phyloP scores from a whole-genome alignment of 2,888 invertebrate genomes.

The Erannis defoliaria region DNA sequence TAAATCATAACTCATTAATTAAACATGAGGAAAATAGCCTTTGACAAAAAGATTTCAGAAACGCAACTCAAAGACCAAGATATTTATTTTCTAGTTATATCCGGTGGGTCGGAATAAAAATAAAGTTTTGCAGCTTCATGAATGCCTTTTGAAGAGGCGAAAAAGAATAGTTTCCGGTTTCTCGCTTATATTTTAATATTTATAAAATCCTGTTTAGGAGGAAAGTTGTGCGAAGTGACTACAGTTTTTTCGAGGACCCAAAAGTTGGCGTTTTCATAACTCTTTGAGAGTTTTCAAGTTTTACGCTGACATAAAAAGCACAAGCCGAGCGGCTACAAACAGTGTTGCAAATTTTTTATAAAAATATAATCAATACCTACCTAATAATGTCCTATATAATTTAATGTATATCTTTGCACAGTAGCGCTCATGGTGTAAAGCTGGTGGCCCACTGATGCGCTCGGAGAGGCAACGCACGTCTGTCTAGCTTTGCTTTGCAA shows the following conservation, averaged over 20 bases:
- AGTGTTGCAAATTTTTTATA: not conserved
- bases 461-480: no score
- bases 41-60: slow-evolving; percentile 6
- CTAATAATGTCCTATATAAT: no score
- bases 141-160: slow-evolving; percentile 63
- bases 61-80: slow-evolving; percentile 26
- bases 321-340: slow-evolving; percentile 35
- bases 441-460: no score
- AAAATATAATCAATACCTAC: not conserved
- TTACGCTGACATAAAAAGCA: slow-evolving; percentile 72
- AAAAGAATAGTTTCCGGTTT: slow-evolving; percentile 69
- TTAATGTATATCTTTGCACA: no score
- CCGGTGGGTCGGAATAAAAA: slow-evolving; percentile 41
- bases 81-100: slow-evolving; percentile 43
- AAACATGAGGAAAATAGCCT: slow-evolving; percentile 17
- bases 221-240: slow-evolving; percentile 71
- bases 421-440: not conserved
- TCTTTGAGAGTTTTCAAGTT: slow-evolving; percentile 79
- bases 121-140: slow-evolving; percentile 55
- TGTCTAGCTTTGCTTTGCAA: no score
- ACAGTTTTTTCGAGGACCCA: slow-evolving; percentile 69
- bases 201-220: slow-evolving; percentile 74
- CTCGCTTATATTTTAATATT: slow-evolving; percentile 76
- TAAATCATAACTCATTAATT: slow-evolving; percentile 23
- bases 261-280: slow-evolving; percentile 82